A percentile compares a stretch with the other conserved stretches of the same genome.
Evolutionary conservation across 2,797 vertebrate genomes (phyloP).

Genomic region (Glyptemys insculpta): DNA sequence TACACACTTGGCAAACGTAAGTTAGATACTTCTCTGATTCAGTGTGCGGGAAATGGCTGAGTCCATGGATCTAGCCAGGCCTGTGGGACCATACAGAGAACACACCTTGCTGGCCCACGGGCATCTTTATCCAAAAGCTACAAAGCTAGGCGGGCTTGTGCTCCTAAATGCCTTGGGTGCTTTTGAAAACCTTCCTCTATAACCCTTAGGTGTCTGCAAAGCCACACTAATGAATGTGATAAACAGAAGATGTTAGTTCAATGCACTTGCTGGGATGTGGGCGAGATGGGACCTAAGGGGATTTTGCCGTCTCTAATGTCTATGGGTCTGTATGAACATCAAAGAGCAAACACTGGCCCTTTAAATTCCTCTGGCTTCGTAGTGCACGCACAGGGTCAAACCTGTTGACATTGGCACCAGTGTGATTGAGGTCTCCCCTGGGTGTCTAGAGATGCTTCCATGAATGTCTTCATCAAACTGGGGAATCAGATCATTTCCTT

Average conservation of each 20-base stretch:
- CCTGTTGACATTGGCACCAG: no score
- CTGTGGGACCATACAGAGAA: background rate
- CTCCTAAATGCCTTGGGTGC: background rate
- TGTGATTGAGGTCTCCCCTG: background rate
- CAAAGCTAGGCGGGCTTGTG: fast-evolving
- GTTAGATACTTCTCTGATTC: background rate
- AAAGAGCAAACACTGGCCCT: background rate
- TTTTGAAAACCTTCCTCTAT: background rate
- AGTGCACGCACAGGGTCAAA: background rate
- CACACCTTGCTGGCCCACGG: background rate
- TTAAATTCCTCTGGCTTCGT: background rate
- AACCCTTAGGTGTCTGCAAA: background rate
- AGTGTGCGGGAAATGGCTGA: fast-evolving
- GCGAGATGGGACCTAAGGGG: background rate
- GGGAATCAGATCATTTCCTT: background rate
- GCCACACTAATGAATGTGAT: fast-evolving
- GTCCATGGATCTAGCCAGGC: background rate
- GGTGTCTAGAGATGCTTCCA: background rate
- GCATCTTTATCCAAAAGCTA: background rate
- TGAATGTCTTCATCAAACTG: background rate
- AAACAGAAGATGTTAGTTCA: background rate
- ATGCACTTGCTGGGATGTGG: background rate
- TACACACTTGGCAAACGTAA: fast-evolving
- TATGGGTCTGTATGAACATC: background rate
- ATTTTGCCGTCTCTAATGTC: background rate